Evolutionary conservation across 2,888 invertebrate species (phyloP), one percentile per base, ranked within the genome.

Genomic region (Lepidochitona cinerea): DNA sequence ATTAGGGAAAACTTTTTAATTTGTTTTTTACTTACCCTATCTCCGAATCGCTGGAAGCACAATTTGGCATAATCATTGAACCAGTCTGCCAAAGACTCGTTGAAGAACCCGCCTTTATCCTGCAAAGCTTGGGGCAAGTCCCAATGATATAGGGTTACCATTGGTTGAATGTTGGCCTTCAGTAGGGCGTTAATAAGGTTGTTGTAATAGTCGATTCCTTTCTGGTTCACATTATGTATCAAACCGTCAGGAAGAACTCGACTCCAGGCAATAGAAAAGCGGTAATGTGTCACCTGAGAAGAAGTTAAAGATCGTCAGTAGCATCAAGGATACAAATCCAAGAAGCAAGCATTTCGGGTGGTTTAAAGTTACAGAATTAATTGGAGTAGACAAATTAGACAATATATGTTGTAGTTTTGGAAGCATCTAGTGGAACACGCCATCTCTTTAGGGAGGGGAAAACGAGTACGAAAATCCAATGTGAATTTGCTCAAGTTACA

Each of bases 151-250:
- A 90, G 93, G 91, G 93, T 93, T 9, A 93, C 89, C 84, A 91
- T 85, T 2, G 95, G 94, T 71, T 91, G 87, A 72, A 95, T 93
- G n/a, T 92, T 92, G 70, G 92, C 91, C 0, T 89, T 91, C 6
- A 94, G 79, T 6, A 96, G 92, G 83, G 94, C 94, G 84, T 95
- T 92, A 71, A 96, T 94, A 64, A 97, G 90, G 79, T 94, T 93
- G 84, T 93, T 94, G 89, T 97, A 97, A 90, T 96, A 95, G 74
- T 93, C 91, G 14, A 96, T 92, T 26, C 95, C 96, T 1, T 93
- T 92, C 53, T 92, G 91, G 87, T 95, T 96, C 26, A 95, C 67
- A 12, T 66, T 37, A 1, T 29, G 41, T 2, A 70, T 72, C 5
- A 74, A 35, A 0, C 85, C 96, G 12, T 92, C 93, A 0, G 96